phyloP scores from a whole-genome alignment of 2,113 vertebrate species.

The Hydrolagus affinis region DNA sequence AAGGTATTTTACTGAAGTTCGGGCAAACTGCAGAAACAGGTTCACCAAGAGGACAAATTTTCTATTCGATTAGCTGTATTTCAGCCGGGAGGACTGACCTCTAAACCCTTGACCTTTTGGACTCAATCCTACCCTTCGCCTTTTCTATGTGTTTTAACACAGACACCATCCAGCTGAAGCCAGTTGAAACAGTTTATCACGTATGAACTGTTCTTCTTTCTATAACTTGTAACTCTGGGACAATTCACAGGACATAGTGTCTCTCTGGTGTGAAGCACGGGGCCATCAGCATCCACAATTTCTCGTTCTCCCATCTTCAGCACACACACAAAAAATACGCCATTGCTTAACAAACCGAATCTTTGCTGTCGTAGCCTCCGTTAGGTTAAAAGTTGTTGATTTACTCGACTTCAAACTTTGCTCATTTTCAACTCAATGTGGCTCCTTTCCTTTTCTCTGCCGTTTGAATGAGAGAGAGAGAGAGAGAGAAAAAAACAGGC shows the following conservation, averaged over 20 bases:
- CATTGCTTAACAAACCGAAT: too few relatives aligned
- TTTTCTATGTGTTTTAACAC: conserved; percentile 52
- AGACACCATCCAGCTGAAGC: conserved; percentile 59
- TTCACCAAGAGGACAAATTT: conserved; percentile 98
- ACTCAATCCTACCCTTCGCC: conserved; percentile 64
- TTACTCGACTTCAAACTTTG: neutral
- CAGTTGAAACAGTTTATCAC: conserved; percentile 25
- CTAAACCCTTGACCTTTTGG: conserved; percentile 96
- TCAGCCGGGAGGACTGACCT: conserved; percentile 95
- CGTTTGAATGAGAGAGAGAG: neutral
- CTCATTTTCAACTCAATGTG: neutral
- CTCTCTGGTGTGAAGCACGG: neutral
- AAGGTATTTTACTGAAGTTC: conserved; percentile 96
- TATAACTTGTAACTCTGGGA: neutral
- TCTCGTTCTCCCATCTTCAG: neutral
- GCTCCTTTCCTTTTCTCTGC: neutral
- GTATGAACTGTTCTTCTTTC: conserved; percentile 17
- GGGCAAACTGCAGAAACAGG: conserved; percentile 89
- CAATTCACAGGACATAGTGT: neutral
- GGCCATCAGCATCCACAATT: neutral
- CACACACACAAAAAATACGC: too few relatives aligned
- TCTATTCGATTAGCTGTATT: conserved; percentile 86
- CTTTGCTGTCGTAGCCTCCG: neutral
- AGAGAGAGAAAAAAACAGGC: neutral
- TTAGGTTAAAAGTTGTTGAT: neutral